Evolutionary conservation across 2,888 invertebrate species (phyloP).

Genomic region (Chrysolina haemoptera): DNA sequence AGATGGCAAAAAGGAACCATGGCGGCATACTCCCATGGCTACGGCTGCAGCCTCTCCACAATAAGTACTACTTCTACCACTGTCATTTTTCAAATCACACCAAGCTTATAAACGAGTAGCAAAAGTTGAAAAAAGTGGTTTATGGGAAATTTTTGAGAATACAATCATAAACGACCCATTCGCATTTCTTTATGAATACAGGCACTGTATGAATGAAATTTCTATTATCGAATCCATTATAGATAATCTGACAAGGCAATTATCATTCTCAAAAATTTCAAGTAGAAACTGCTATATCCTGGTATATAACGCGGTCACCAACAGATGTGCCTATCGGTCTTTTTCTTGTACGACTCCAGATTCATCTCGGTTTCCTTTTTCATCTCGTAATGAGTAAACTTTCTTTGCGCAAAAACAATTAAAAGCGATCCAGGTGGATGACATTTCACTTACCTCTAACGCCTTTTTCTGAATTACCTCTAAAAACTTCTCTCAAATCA

Average conservation of each 20-base stretch:
- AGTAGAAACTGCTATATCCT: background rate
- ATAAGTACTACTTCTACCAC: too few relatives aligned
- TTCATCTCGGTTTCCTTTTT: slow-evolving; percentile 18
- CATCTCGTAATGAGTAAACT: slow-evolving; percentile 6
- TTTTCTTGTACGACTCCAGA: slow-evolving; percentile 6
- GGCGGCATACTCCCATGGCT: too few relatives aligned
- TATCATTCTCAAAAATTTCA: background rate
- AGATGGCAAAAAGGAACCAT: too few relatives aligned
- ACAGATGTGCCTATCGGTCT: slow-evolving; percentile 12
- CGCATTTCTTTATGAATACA: too few relatives aligned
- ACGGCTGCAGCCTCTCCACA: too few relatives aligned
- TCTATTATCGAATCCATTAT: background rate
- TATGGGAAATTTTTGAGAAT: too few relatives aligned
- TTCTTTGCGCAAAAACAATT: slow-evolving; percentile 18
- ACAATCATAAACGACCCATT: too few relatives aligned
- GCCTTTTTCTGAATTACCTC: slow-evolving; percentile 98
- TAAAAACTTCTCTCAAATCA: slow-evolving; percentile 98
- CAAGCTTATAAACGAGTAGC: too few relatives aligned
- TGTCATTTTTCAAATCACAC: too few relatives aligned
- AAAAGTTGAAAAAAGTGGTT: too few relatives aligned
- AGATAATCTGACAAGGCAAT: background rate
- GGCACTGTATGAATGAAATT: background rate
- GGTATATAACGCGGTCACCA: slow-evolving; percentile 1
- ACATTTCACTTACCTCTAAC: slow-evolving; percentile 79
- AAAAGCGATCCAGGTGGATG: background rate